Conservation (phyloP, 2,888 invertebrate genomes). For the Graphium colonna region DNA sequence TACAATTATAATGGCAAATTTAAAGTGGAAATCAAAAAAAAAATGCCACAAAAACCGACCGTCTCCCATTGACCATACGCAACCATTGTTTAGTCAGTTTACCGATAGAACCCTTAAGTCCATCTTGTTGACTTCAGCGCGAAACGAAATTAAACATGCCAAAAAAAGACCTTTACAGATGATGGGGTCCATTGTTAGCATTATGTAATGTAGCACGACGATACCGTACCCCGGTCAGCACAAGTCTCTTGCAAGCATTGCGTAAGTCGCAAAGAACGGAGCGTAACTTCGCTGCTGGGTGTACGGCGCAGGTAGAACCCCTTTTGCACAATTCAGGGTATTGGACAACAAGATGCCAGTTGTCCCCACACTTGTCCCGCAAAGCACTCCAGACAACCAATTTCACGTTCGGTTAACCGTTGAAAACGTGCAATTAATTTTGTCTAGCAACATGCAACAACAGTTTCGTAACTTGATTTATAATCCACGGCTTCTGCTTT, state of each 20-base stretch:
- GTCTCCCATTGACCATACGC: constrained; percentile 74
- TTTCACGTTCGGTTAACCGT: constrained; percentile 68
- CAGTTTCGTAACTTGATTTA: constrained; percentile 43
- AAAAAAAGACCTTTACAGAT: constrained; percentile 71
- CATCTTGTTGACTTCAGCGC: constrained; percentile 74
- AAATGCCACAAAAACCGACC: constrained; percentile 57
- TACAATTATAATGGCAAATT: constrained; percentile 53
- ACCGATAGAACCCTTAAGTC: constrained; percentile 65
- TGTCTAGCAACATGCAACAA: constrained; percentile 57
- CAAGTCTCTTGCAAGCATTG: constrained; percentile 41
- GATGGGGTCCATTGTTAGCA: constrained; percentile 71
- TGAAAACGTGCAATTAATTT: constrained; percentile 71
- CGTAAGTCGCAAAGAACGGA: constrained; percentile 29
- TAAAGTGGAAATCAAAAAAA: constrained; percentile 40
- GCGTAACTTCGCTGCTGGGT: constrained; percentile 36
- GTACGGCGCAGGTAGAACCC: constrained; percentile 71
- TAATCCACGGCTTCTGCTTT: constrained; percentile 30
- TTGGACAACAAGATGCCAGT: constrained; percentile 56
- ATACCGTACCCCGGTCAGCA: constrained; percentile 47
- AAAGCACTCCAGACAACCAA: constrained; percentile 63
- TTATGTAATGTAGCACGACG: constrained; percentile 77
- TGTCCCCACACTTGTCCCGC: constrained; percentile 70
- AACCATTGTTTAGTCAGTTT: constrained; percentile 76
- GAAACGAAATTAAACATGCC: constrained; percentile 57
- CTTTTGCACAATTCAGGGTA: constrained; percentile 76